Base-by-base conservation (phyloP, 2,797 vertebrate genomes). In the Phataginus tetradactyla region DNA sequence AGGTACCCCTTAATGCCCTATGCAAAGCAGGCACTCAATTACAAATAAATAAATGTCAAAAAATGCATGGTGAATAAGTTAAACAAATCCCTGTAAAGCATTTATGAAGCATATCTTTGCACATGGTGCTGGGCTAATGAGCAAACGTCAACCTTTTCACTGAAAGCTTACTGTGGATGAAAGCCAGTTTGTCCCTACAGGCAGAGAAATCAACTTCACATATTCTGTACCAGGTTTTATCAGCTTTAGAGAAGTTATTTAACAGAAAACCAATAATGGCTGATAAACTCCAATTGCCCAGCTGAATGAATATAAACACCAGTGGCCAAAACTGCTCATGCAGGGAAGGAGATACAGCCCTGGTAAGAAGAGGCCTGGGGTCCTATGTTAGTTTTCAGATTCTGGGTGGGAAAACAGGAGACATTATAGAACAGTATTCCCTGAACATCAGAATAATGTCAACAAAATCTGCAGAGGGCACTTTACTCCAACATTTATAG, bases 41-140 rank as follows among this genome's bases (percentile, higher is more conserved):
- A 86, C 63, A 86, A 86, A 72, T 79, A 86, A 80, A 59, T n/a
- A 95, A 93, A 79, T 59, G 32, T 39, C 51, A 83, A 81, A 32
- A 72, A 79, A 92, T 61, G 15, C 59, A 68, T 95, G 18, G 11
- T 39, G 21, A 79, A 32, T 53, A 84, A 78, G 23, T 90, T 63
- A 49, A 71, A 32, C 53, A 92, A 74, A 79, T 57, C 55, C 39
- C 93, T 29, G 27, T 29, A 81, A 53, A 71, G 81, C 18, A 75
- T 45, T 74, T 88, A 59, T 77, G 85, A 86, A 96, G 78, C 61
- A 59, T 39, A 69, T 77, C 69, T 97, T 79, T 49, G 51, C 12
- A 86, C 55, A 63, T 10, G 14, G 78, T 69, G 21, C n/a, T 80
- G 18, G 66, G 74, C n/a, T 81, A 85, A 64, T 75, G 61, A 53